Conservation (phyloP, 2,113 vertebrate genomes). For the Carassius carassius region DNA sequence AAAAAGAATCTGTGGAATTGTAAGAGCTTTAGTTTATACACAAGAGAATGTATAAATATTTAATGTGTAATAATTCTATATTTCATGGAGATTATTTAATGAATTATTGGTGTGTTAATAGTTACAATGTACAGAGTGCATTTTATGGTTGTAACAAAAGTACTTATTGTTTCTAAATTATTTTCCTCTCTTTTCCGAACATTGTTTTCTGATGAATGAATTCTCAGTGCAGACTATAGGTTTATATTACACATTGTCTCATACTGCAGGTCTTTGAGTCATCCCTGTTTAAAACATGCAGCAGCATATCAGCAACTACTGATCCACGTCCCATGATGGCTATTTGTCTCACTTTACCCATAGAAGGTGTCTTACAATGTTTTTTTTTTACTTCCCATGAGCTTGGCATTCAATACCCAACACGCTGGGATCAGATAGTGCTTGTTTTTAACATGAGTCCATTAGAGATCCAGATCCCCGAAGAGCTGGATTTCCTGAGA, state of each 20-base stretch:
- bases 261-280: slow-evolving; percentile 35
- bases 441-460: neutral
- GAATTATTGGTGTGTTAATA: slow-evolving; percentile 71
- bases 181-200: slow-evolving; percentile 32
- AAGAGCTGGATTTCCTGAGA: slow-evolving; percentile 31
- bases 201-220: slow-evolving; percentile 45
- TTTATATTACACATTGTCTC: slow-evolving; percentile 25
- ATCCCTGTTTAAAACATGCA: neutral
- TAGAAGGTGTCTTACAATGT: neutral
- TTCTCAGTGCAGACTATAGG: slow-evolving; percentile 31
- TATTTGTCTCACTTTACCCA: slow-evolving; percentile 27
- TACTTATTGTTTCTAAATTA: slow-evolving; percentile 59
- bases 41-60: slow-evolving; percentile 80
- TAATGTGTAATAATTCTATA: slow-evolving; percentile 92
- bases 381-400: neutral
- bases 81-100: slow-evolving; percentile 93
- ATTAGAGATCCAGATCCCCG: slow-evolving; percentile 17
- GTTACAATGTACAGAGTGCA: slow-evolving; percentile 67
- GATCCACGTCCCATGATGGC: slow-evolving; percentile 12
- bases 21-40: slow-evolving; percentile 97
- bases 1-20: slow-evolving; percentile 79
- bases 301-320: slow-evolving; percentile 32
- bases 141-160: slow-evolving; percentile 68
- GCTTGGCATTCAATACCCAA: neutral
- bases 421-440: neutral